Percentiles rank a stretch among this genome's conserved stretches.
Evolutionary conservation across 2,888 invertebrate genomes (phyloP).

Genomic region (Nephrotoma appendiculata): DNA sequence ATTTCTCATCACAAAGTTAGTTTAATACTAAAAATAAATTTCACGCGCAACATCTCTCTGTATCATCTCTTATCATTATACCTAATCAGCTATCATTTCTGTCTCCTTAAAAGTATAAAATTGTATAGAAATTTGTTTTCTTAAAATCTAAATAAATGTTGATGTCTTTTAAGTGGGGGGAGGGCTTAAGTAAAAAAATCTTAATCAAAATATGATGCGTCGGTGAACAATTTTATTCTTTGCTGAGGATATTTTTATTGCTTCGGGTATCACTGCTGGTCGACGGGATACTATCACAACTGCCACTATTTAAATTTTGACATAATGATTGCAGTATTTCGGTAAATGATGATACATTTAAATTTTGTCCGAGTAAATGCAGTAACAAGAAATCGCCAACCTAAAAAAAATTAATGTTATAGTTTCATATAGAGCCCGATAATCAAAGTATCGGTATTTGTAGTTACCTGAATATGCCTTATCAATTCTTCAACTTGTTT

Average conservation of each 20-base stretch:
- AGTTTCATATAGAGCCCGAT: neutral
- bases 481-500: constrained; percentile 60
- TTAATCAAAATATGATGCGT: neutral
- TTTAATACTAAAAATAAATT: neutral
- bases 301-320: constrained; percentile 35
- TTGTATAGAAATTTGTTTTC: neutral
- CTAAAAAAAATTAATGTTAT: constrained; percentile 29
- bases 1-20: neutral
- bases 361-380: constrained; percentile 73
- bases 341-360: constrained; percentile 65
- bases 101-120: neutral
- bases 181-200: neutral
- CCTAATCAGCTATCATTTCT: neutral
- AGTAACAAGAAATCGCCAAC: constrained; percentile 76
- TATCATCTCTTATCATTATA: neutral
- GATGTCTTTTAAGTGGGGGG: neutral
- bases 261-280: neutral
- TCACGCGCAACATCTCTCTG: neutral
- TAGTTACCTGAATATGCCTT: constrained; percentile 60
- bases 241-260: neutral
- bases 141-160: neutral
- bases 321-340: constrained; percentile 65
- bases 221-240: neutral
- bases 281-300: constrained; percentile 55
- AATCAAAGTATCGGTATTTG: neutral